A percentile compares a stretch with the other conserved stretches of the same genome.
phyloP scores from a whole-genome alignment of 2,113 vertebrate species.

The Hymenochirus boettgeri region DNA sequence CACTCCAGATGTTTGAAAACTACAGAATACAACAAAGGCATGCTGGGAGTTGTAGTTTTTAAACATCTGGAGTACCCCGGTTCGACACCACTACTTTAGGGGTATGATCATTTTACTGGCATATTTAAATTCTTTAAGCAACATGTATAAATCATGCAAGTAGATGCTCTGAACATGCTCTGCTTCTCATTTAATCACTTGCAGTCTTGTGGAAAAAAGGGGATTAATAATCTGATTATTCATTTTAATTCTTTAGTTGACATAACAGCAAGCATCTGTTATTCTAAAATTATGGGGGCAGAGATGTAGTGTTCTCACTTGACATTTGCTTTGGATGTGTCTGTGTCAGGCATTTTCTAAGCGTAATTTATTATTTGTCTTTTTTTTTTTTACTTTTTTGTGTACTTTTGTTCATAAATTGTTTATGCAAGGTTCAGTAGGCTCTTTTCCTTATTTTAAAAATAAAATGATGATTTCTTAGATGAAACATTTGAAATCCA shows the following conservation, averaged over 20 bases:
- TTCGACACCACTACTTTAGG: no score
- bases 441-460: not conserved
- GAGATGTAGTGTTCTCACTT: not conserved
- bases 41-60: no score
- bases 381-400: no score
- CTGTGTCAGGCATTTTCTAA: no score
- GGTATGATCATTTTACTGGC: no score
- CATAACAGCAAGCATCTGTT: constrained; percentile 30
- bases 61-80: no score
- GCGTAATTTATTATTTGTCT: no score
- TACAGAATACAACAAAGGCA: no score
- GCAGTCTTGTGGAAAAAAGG: constrained; percentile 28
- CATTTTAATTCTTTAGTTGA: constrained; percentile 17
- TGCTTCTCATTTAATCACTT: constrained; percentile 20
- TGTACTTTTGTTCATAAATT: not conserved
- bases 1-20: no score
- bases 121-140: constrained; percentile 23
- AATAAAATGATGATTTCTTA: not conserved
- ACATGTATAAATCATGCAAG: constrained; percentile 3
- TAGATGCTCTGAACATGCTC: not conserved
- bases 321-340: not conserved
- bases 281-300: not conserved
- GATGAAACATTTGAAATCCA: not conserved
- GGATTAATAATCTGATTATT: constrained; percentile 33
- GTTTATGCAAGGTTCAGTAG: not conserved